Conservation (phyloP, 1,140 invertebrate species). For the Sycophaga agraensis region DNA sequence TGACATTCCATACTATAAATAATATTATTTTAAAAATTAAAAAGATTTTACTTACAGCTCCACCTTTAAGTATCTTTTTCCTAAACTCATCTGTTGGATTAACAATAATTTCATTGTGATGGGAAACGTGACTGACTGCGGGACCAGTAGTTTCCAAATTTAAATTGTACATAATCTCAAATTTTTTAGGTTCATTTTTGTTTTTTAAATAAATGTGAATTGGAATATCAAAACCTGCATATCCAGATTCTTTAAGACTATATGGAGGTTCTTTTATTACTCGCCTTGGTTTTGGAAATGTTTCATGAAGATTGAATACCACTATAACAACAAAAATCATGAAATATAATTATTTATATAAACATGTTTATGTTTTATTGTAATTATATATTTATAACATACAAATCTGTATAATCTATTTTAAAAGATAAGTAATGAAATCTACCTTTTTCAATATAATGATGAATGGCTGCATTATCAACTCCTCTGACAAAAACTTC, state of each 20-base stretch:
- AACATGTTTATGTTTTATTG: neutral
- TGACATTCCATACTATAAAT: too few species aligned
- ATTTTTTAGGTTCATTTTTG: slow-evolving; percentile 87
- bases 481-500: slow-evolving; percentile 90
- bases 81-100: slow-evolving; percentile 88
- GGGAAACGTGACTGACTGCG: slow-evolving; percentile 65
- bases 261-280: slow-evolving; percentile 91
- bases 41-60: slow-evolving; percentile 62
- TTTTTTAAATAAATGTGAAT: slow-evolving; percentile 91
- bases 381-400: neutral
- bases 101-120: slow-evolving; percentile 78
- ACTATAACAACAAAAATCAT: slow-evolving; percentile 58
- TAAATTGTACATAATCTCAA: slow-evolving; percentile 85
- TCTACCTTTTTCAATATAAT: slow-evolving; percentile 84
- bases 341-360: neutral
- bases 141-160: slow-evolving; percentile 73
- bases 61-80: slow-evolving; percentile 83
- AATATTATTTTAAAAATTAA: neutral
- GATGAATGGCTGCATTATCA: slow-evolving; percentile 81
- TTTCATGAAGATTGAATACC: slow-evolving; percentile 88
- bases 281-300: slow-evolving; percentile 87
- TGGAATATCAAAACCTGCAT: slow-evolving; percentile 88
- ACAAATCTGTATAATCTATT: neutral
- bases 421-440: neutral
- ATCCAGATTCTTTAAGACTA: slow-evolving; percentile 86